A percentile compares a stretch with the other conserved stretches of the same genome.
Evolutionary conservation across 2,113 vertebrate species (phyloP).

Genomic region (Apteryx owenii): DNA sequence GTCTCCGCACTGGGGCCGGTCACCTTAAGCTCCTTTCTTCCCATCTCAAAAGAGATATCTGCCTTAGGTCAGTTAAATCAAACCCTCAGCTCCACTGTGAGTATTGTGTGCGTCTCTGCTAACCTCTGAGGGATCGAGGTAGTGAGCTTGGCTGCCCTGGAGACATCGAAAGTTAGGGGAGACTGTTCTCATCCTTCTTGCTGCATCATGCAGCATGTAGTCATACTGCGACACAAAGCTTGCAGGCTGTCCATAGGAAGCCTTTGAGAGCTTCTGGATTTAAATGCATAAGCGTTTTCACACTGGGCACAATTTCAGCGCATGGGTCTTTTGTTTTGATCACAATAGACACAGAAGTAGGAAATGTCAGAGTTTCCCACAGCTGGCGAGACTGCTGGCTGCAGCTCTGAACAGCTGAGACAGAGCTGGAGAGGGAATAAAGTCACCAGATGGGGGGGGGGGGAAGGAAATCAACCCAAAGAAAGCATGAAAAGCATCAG

Average conservation of each 20-base stretch:
- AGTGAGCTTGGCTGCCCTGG: too few species aligned
- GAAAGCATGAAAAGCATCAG: not conserved
- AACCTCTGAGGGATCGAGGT: too few species aligned
- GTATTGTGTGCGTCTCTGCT: too few species aligned
- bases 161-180: too few species aligned
- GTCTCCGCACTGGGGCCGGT: not conserved
- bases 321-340: too few species aligned
- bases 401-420: not conserved
- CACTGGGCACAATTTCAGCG: not conserved
- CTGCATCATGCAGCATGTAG: too few species aligned
- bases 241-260: not conserved
- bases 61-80: not conserved
- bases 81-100: not conserved
- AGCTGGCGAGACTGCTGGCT: too few species aligned
- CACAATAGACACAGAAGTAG: too few species aligned
- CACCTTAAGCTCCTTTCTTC: not conserved
- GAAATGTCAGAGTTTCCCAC: not conserved
- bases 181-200: too few species aligned
- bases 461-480: not conserved
- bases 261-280: not conserved
- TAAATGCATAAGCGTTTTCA: not conserved
- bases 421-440: not conserved
- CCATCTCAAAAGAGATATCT: not conserved
- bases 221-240: not conserved
- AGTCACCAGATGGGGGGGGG: not conserved